Evolutionary conservation across 2,797 vertebrate species (phyloP), one percentile per base, ranked within the genome.

Genomic region (Clarias fuscus): DNA sequence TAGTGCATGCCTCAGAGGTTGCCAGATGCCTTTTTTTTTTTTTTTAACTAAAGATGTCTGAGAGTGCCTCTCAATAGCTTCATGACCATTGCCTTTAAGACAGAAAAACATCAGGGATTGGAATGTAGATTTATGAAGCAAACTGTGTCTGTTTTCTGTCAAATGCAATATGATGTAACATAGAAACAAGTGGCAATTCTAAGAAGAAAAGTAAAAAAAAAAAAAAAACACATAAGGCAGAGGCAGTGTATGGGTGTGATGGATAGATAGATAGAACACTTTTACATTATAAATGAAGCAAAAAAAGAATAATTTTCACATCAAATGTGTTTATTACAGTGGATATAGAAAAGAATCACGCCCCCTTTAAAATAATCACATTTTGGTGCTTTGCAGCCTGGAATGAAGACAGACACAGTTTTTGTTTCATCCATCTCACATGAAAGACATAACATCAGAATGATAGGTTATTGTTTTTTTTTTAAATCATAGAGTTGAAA

Each of bases 1-100:
- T 71, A 71, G 40, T 73, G 40, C 71, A 73, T 73, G 22, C 40
- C 71, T 73, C 20, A 14, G 71, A 73, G 71, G 71, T 13, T 43
- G 71, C 11, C 18, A 40, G 24, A 73, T 48, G 4, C 48, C 53
- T 56, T 56, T 14, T 56, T 56, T 37, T 4, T 37, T 53, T 56
- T 48, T 72, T 72, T 43, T n/a, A 3, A 48, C 37, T 40, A 73
- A 10, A 73, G 22, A 10, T 6, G 22, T 73, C 40, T 48, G 24
- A 13, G 71, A 24, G 40, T 13, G 8, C 24, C 24, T 22, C 7
- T 22, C 68, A 71, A 22, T 40, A 48, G 40, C 4, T 3, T 73
- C 10, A 43, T 8, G 67, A 70, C 67, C 67, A 33, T 24, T 37
- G 67, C 67, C 67, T 70, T 70, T 70, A 37, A 18, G 2, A 7